Conservation (phyloP, 2,113 vertebrate species). For the Cyphomyrus plagiostoma region DNA sequence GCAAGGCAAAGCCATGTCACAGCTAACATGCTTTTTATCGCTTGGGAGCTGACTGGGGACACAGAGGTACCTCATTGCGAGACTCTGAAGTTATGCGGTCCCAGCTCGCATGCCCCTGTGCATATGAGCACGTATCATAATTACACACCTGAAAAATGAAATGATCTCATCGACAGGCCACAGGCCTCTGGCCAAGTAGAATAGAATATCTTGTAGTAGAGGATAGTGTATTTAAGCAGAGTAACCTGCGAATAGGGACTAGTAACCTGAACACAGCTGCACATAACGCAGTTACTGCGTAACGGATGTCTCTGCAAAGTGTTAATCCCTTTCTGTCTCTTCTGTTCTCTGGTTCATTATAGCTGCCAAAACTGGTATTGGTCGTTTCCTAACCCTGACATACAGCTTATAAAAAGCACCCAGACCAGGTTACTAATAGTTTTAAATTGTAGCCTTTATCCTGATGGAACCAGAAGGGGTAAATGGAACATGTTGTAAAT, state of each 20-base stretch:
- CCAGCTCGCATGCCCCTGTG: slow-evolving; percentile 55
- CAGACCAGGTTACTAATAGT: neutral
- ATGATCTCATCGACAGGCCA: neutral
- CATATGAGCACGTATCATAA: neutral
- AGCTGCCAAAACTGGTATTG: neutral
- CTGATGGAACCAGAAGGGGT: neutral
- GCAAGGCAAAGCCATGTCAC: neutral
- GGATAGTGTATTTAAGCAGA: neutral
- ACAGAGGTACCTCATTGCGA: neutral
- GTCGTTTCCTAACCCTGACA: neutral
- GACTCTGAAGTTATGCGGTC: slow-evolving; percentile 22
- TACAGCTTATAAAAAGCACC: neutral
- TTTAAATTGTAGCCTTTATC: neutral
- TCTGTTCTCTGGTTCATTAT: neutral
- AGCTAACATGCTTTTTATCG: neutral
- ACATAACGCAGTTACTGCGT: neutral
- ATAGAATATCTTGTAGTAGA: neutral
- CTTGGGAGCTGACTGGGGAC: neutral
- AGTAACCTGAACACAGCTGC: neutral
- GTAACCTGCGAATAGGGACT: neutral
- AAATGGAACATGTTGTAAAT: neutral
- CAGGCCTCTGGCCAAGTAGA: neutral
- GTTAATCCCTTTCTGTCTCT: neutral
- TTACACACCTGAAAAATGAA: neutral
- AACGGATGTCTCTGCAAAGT: neutral